A percentile compares a stretch with the other conserved stretches of the same genome.
phyloP scores from a whole-genome alignment of 53 echinoderm and acorn worm genomes.

The Holothuria scabra region DNA sequence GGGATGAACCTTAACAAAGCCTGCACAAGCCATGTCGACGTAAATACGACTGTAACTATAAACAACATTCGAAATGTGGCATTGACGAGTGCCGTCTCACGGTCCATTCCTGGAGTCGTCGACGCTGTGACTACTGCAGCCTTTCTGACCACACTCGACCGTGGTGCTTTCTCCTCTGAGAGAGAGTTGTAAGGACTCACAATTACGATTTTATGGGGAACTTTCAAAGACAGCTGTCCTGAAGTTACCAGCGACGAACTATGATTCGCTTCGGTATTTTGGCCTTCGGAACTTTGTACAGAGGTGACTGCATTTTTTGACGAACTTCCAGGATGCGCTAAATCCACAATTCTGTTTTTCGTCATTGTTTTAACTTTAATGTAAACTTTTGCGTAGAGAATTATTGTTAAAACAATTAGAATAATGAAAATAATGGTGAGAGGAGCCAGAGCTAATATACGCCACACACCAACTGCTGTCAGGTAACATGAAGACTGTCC shows the following conservation, averaged over 20 bases:
- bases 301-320: not conserved
- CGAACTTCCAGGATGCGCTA: not conserved
- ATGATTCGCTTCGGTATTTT: no score
- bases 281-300: no score
- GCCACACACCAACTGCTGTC: not conserved
- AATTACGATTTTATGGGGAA: no score
- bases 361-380: not conserved
- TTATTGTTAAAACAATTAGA: not conserved
- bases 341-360: not conserved
- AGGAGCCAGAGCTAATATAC: not conserved
- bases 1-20: not conserved
- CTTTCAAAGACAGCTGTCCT: no score
- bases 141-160: no score
- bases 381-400: conserved; percentile 5
- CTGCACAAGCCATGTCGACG: not conserved
- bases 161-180: no score
- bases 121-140: no score
- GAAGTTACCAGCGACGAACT: no score
- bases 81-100: conserved; percentile 8
- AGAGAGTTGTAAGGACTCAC: no score
- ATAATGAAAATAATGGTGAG: not conserved
- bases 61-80: conserved; percentile 29
- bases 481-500: conserved; percentile 8
- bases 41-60: conserved; percentile 12
- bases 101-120: no score